Conservation (phyloP, 2,113 vertebrate genomes). For the Oplegnathus fasciatus region DNA sequence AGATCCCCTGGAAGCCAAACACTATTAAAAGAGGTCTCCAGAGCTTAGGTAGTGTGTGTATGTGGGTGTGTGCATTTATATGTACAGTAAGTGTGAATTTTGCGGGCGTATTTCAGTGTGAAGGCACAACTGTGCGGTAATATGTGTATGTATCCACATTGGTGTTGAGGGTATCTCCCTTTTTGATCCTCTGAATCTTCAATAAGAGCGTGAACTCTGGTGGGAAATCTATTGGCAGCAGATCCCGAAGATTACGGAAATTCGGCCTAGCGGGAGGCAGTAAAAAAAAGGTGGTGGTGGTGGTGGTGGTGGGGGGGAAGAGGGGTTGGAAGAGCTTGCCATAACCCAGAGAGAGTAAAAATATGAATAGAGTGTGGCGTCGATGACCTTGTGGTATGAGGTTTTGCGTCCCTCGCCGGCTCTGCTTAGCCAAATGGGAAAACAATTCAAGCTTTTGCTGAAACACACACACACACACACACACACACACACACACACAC, state of each 20-base stretch:
- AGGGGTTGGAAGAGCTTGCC: constrained; percentile 44
- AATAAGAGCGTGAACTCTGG: constrained; percentile 70
- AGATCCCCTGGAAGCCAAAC: constrained; percentile 73
- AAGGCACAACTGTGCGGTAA: constrained; percentile 29
- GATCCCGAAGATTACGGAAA: constrained; percentile 78
- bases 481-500: constrained; percentile 39
- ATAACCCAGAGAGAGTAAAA: constrained; percentile 69
- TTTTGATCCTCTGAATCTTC: constrained; percentile 67
- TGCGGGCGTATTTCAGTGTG: constrained; percentile 20
- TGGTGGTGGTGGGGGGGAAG: background rate
- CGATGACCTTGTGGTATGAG: constrained; percentile 80
- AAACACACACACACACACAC: too few species aligned
- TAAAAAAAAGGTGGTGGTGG: constrained; percentile 60
- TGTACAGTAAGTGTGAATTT: constrained; percentile 50
- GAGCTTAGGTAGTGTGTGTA: constrained; percentile 52
- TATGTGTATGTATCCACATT: constrained; percentile 44
- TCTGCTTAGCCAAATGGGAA: constrained; percentile 61
- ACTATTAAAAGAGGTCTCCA: constrained; percentile 75
- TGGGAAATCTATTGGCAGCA: constrained; percentile 79
- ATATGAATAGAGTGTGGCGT: constrained; percentile 71
- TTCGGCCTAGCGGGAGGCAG: constrained; percentile 65
- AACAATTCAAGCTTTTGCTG: constrained; percentile 46
- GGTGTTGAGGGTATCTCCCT: constrained; percentile 49
- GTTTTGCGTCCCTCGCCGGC: constrained; percentile 57
- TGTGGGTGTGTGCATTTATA: constrained; percentile 33